Evolutionary conservation across 2,797 vertebrate species (phyloP), one percentile per base, ranked within the genome.

Genomic region (Gallinago nigripennis): DNA sequence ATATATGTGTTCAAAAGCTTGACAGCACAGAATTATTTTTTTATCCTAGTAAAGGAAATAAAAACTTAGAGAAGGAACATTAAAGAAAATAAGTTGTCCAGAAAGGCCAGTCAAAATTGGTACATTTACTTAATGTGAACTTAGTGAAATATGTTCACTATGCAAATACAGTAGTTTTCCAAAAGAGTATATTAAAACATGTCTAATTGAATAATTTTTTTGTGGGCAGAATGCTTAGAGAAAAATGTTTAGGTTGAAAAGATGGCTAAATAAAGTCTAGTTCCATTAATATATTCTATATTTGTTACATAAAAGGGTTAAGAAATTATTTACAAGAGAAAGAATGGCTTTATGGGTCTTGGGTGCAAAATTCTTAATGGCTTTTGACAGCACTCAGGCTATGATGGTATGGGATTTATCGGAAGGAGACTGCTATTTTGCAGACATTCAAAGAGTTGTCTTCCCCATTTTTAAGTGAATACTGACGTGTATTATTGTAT

Each of bases 1-100:
- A 88, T 75, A 68, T 81, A 63, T 16, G n/a, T 80, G 72, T 80
- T 75, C 80, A 91, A 86, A 94, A 37, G 57, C 48, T 78, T 92
- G 50, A 90, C 73, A 93, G 83, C 46, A 72, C 20, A 86, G 91
- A 79, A 48, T 39, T 25, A 18, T 16, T 24, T 23, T 23, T 64
- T 91, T 60, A 27, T 82, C 23, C n/a, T 45, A 37, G 17, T 69
- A 73, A 84, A 88, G 33, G 20, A 51, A 69, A 24, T 82, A 66
- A 75, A 83, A 79, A 28, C 39, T 72, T 78, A 53, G 45, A 37
- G 64, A 90, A 73, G 72, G 91, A 94, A 72, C 43, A 23, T 72
- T 71, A 50, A 69, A 21, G 3, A 61, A 92, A 57, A 75, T 35
- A 70, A 39, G 31, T 65, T 75, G 30, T 50, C 50, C 70, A 75